Base-by-base conservation (phyloP, 1,140 invertebrate species). In the Streblospio benedicti region DNA sequence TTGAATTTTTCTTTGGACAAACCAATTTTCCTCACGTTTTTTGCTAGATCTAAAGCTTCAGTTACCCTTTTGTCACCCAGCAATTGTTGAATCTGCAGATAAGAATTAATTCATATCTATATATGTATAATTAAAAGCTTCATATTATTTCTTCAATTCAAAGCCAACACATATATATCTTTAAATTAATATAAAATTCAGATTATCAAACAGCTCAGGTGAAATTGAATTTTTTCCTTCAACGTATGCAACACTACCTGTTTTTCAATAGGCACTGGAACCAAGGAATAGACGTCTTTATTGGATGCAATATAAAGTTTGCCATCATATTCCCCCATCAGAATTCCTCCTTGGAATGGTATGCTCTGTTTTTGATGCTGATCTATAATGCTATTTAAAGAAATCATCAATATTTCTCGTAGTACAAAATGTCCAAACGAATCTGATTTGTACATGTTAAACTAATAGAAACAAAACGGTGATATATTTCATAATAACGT, bases 361-460 rank as follows among this genome's bases (percentile, higher is more conserved):
- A 82, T 71, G 16, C 74, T 75, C 67, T 82, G 80, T 61, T 82
- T 82, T 45, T 76, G 74, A 53, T 81, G 79, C 59, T 81, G 79
- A 66, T 82, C 80, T 52, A 82, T 67, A 61, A 81, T 76, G 67
- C 80, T 82, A 63, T 27, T 61, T 57, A 16, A 20, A 49, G 2
- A 32, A 32, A 59, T n/a, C n/a, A n/a, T n/a, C n/a, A n/a, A n/a
- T n/a, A n/a, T n/a, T n/a, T n/a, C n/a, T n/a, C n/a, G n/a, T n/a
- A n/a, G n/a, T n/a, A n/a, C n/a, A n/a, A n/a, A n/a, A n/a, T n/a
- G n/a, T n/a, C n/a, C n/a, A n/a, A n/a, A n/a, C n/a, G n/a, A n/a
- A n/a, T n/a, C n/a, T n/a, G n/a, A n/a, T n/a, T n/a, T n/a, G n/a
- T n/a, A n/a, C n/a, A n/a, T n/a, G n/a, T n/a, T n/a, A n/a, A n/a